phyloP scores from a whole-genome alignment of 2,888 invertebrate genomes.

The Phyto melanocephala region DNA sequence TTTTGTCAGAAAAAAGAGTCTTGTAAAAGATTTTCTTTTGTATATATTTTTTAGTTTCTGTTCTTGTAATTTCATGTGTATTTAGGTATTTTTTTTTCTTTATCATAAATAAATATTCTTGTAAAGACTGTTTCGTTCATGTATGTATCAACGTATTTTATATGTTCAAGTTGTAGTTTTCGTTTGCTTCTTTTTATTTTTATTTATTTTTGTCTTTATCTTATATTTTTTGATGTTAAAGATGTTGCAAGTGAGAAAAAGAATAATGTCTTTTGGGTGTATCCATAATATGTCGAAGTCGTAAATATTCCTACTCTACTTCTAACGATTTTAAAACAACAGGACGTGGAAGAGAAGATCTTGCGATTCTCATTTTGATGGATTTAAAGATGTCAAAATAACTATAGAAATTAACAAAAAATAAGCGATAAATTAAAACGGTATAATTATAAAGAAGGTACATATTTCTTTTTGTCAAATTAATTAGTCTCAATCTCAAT shows the following conservation, averaged over 20 bases:
- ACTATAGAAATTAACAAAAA: neutral
- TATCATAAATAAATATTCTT: neutral
- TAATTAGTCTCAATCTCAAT: too few relatives aligned
- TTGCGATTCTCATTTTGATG: slow-evolving; percentile 55
- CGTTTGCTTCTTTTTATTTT: too few relatives aligned
- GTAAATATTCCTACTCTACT: slow-evolving; percentile 59
- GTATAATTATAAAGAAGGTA: neutral
- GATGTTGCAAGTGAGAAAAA: slow-evolving; percentile 65
- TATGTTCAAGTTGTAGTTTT: slow-evolving; percentile 11
- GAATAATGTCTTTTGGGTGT: slow-evolving; percentile 64
- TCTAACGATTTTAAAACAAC: neutral
- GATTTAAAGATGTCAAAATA: slow-evolving; percentile 58
- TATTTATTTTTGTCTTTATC: neutral
- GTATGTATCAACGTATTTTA: slow-evolving; percentile 21
- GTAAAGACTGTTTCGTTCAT: slow-evolving; percentile 36
- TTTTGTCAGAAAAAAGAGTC: neutral
- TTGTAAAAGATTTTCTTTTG: slow-evolving; percentile 34
- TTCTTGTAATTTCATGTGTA: slow-evolving; percentile 53
- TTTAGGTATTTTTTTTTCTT: slow-evolving; percentile 17
- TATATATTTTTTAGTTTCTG: slow-evolving; percentile 10
- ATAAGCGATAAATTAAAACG: neutral
- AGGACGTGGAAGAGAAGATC: neutral
- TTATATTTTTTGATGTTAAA: slow-evolving; percentile 49
- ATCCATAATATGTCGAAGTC: slow-evolving; percentile 62
- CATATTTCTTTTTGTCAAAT: too few relatives aligned